Conservation (phyloP, 2,113 vertebrate species). For the Mus spicilegus region DNA sequence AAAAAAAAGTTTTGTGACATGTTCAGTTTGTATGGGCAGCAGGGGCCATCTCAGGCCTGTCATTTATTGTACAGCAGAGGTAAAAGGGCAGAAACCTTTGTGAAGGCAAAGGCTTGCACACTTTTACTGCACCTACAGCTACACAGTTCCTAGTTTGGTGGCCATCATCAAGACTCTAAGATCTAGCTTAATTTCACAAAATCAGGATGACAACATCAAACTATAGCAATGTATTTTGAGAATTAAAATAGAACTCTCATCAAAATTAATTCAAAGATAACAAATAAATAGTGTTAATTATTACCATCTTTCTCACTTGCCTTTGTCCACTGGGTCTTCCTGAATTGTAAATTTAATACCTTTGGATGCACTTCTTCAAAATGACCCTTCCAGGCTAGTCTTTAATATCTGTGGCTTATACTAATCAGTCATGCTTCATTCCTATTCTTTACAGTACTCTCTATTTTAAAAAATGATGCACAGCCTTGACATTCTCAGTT, state of each 20-base stretch:
- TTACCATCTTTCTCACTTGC: neutral
- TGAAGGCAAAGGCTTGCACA: neutral
- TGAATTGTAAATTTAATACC: neutral
- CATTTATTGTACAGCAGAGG: neutral
- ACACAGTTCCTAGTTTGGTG: neutral
- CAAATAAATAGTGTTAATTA: neutral
- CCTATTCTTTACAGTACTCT: neutral
- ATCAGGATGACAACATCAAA: neutral
- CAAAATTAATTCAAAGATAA: neutral
- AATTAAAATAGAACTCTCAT: neutral
- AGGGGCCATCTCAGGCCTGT: neutral
- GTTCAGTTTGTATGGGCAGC: neutral
- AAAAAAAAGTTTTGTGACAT: neutral
- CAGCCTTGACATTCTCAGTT: neutral
- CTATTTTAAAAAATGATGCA: neutral
- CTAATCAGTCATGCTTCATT: neutral
- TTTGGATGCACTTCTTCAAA: neutral
- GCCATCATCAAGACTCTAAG: neutral
- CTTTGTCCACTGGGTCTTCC: neutral
- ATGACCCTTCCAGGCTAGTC: neutral
- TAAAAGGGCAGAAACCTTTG: neutral
- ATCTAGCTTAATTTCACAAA: constrained; percentile 1
- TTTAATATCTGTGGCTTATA: neutral
- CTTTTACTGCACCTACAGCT: neutral
- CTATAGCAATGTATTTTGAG: neutral